Evolutionary conservation across 2,113 vertebrate genomes (phyloP), one percentile per base, ranked within the genome.

Genomic region (Rhinolophus ferrumequinum): DNA sequence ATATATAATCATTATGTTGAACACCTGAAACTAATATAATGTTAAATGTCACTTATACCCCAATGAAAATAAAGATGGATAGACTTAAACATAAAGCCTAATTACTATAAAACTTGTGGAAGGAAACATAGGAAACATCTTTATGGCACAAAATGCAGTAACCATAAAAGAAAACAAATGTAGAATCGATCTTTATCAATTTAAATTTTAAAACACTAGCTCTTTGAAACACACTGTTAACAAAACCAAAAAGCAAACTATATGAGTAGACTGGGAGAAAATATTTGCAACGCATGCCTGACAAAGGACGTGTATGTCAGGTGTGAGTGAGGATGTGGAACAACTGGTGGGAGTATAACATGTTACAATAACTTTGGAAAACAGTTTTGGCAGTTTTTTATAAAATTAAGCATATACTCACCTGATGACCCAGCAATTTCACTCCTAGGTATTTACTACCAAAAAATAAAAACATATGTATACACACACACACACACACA

Each of bases 231-330:
- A 62, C 50, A 35, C 2, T 14, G 4, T 62, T 88, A 76, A 84
- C 64, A 94, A 95, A 88, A 70, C 19, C 82, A 33, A 76, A 94
- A 97, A 52, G 52, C 52, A 85, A 76, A 88, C 7, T 72, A 10
- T 4, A 50, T 5, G 12, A 50, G 47, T 50, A 62, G 24, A 44
- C 14, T 22, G 5, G 10, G 24, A 67, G 50, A 41, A 92, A 95
- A 62, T 72, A 90, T 58, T 92, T 13, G 11, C n/a, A 18, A 33
- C 14, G 8, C 41, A 16, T 44, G 26, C 18, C 81, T 91, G 84
- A 80, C 41, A 47, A 69, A 85, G 15, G 44, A 12, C 28, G 9
- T 70, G 11, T 26, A 58, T 47, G 35, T 18, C 18, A 21, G 72
- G 50, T 54, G 21, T 19, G 56, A 24, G 3, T 3, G 16, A 91